Evolutionary conservation across 1,140 invertebrate genomes (phyloP), one percentile per base, ranked within the genome.

Genomic region (Melipona quadrifasciata): DNA sequence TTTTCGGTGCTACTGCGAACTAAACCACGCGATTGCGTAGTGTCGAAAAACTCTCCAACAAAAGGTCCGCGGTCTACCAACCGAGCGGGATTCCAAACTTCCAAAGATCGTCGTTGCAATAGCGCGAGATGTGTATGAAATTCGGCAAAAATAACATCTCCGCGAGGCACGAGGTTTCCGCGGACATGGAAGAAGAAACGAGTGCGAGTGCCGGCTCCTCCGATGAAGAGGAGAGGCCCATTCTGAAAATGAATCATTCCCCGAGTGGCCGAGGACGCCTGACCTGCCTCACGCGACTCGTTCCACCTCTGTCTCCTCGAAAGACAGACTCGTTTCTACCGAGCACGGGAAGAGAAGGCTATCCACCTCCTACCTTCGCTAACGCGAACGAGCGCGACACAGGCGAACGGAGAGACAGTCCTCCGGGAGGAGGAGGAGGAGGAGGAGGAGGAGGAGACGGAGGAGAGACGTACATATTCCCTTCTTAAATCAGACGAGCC

Each of bases 211-310:
- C 57, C 87, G 74, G 17, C 17, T 47, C 39, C 39, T 39, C 17
- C 77, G 87, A 88, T 80, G 87, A 79, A 82, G 79, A 79, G 24
- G 39, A 14, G 39, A 47, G 39, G 79, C 79, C 79, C 87, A 80
- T 89, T 64, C 79, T 82, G 80, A 86, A 89, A 89, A 89, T 79
- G 87, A 89, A 89, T 88, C 87, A 83, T 85, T 89, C 87, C 84
- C 87, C 67, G 75, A 47, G 65, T 80, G 73, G 74, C 79, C 76
- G 85, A 87, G 77, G 87, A 83, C 76, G 87, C 87, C 74, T 89
- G 87, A 89, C 87, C 87, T 89, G 84, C 87, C 87, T 86, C 87
- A 89, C 87, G 84, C 87, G 87, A 83, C 68, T 88, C 83, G 67
- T 64, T 88, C 77, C 74, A 87, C 73, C 64, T 65, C 27, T n/a